These are phyloP conservation scores for Murina feae DNA, from an alignment of 2,113 vertebrate genomes.

Conservation along the genomic window DNA sequence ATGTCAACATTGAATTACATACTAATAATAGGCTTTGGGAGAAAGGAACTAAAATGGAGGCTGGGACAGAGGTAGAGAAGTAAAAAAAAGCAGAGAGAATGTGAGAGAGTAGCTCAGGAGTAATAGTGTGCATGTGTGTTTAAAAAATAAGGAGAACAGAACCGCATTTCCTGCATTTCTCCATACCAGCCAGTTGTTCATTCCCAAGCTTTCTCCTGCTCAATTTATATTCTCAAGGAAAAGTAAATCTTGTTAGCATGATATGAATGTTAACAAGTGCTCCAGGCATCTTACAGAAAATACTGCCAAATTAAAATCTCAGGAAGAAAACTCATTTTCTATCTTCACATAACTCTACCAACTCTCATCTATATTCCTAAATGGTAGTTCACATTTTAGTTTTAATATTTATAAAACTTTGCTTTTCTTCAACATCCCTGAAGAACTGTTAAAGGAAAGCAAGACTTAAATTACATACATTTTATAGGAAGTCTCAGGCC, in stretches of 20 bases:
- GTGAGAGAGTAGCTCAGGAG: neutral
- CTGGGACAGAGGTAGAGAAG: neutral
- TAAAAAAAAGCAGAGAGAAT: neutral
- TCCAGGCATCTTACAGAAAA: slow-evolving; percentile 47
- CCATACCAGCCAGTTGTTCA: neutral
- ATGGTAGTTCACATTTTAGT: slow-evolving; percentile 52
- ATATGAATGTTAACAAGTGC: slow-evolving; percentile 65
- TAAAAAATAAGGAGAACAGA: neutral
- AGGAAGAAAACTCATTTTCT: slow-evolving; percentile 49
- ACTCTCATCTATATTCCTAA: neutral
- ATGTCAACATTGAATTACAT: neutral
- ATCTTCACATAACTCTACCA: slow-evolving; percentile 33
- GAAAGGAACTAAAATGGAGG: neutral
- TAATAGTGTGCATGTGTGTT: neutral
- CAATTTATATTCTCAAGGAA: slow-evolving; percentile 51
- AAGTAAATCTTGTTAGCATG: slow-evolving; percentile 57
- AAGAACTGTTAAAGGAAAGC: slow-evolving; percentile 54
- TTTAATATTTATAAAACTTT: slow-evolving; percentile 65
- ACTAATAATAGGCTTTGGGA: neutral
- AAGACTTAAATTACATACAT: slow-evolving; percentile 40
- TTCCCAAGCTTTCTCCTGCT: neutral
- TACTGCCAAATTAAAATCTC: slow-evolving; percentile 60
- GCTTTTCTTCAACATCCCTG: slow-evolving; percentile 46
- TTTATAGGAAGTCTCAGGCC: neutral
- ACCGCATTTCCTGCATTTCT: neutral